Conservation (phyloP, 2,888 invertebrate genomes). For the Atherix ibis region DNA sequence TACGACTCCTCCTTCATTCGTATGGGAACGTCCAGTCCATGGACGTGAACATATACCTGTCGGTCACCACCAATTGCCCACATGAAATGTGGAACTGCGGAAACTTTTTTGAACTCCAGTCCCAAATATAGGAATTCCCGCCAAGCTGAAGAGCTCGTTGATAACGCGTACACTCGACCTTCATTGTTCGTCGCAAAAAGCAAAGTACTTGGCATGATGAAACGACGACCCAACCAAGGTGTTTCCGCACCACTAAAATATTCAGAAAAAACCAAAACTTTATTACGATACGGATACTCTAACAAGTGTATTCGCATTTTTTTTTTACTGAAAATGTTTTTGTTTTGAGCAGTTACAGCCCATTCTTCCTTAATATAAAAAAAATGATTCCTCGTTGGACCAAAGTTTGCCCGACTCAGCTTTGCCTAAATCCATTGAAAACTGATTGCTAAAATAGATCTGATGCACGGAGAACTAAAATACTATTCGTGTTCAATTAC, state of each 20-base stretch:
- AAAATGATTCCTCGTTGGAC: too few relatives aligned
- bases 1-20: slow-evolving; percentile 78
- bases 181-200: slow-evolving; percentile 76
- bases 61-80: slow-evolving; percentile 91
- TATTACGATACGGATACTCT: too few relatives aligned
- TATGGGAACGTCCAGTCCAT: slow-evolving; percentile 79
- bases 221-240: slow-evolving; percentile 3
- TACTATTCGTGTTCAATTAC: too few relatives aligned
- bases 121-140: slow-evolving; percentile 72
- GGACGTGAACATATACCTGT: slow-evolving; percentile 82
- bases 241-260: too few relatives aligned
- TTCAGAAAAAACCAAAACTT: too few relatives aligned
- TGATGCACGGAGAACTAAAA: too few relatives aligned
- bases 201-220: slow-evolving; percentile 51
- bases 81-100: slow-evolving; percentile 67
- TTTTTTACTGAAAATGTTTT: slow-evolving; percentile 1
- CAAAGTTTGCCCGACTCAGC: too few relatives aligned
- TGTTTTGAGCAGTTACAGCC: too few relatives aligned
- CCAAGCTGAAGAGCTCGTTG: slow-evolving; percentile 70
- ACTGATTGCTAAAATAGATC: too few relatives aligned
- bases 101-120: slow-evolving; percentile 75
- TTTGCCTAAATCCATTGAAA: too few relatives aligned
- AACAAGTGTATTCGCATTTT: too few relatives aligned
- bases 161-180: slow-evolving; percentile 71
- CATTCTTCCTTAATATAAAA: too few relatives aligned